A percentile compares a stretch with the other conserved stretches of the same genome.
Conservation (phyloP, 1,140 invertebrate genomes). For the Megathymus violae region DNA sequence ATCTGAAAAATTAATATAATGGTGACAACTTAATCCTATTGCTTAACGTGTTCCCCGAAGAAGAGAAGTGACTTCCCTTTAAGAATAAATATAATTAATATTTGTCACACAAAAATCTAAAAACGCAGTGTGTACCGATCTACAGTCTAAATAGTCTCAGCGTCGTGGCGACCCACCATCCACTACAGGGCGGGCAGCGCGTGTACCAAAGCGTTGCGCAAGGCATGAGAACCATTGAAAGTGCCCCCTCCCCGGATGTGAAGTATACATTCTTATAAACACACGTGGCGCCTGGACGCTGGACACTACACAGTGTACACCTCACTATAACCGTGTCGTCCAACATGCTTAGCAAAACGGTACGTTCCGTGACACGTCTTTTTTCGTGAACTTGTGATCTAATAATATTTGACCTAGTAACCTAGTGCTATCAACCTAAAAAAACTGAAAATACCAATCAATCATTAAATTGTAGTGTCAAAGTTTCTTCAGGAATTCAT, state of each 20-base stretch:
- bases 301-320: constrained; percentile 70
- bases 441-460: constrained; percentile 11
- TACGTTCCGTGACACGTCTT: constrained; percentile 53
- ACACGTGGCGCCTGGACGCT: constrained; percentile 65
- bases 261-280: constrained; percentile 78
- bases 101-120: too few relatives aligned
- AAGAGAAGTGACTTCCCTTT: too few relatives aligned
- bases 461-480: constrained; percentile 1
- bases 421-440: constrained; percentile 32
- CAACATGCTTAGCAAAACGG: constrained; percentile 76
- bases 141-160: too few relatives aligned
- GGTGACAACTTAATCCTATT: too few relatives aligned
- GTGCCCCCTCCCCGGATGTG: constrained; percentile 75
- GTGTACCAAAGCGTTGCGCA: constrained; percentile 72
- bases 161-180: constrained; percentile 16
- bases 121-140: too few relatives aligned
- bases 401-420: constrained; percentile 49
- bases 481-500: too few relatives aligned
- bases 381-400: constrained; percentile 47
- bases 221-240: constrained; percentile 75
- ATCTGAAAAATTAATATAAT: too few relatives aligned
- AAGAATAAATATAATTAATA: too few relatives aligned
- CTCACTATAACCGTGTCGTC: constrained; percentile 55
- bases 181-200: constrained; percentile 53
- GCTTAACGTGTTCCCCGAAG: too few relatives aligned